Percentiles rank a stretch among this genome's conserved stretches.
phyloP scores from a whole-genome alignment of 2,113 vertebrate species.

The Brachirus orientalis region DNA sequence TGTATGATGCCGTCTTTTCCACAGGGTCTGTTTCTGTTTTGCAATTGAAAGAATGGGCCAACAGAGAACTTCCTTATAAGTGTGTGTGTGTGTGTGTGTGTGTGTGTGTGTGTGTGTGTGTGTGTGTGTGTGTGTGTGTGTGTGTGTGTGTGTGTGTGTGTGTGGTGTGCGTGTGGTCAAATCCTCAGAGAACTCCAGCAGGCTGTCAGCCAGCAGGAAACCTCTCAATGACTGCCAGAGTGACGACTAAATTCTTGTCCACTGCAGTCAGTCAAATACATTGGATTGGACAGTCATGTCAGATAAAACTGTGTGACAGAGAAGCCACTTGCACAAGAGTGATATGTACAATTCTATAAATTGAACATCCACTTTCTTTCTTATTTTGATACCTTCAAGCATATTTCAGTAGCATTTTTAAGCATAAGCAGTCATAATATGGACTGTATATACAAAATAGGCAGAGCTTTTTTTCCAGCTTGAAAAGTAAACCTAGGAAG shows the following conservation, averaged over 20 bases:
- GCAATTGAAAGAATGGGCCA: constrained; percentile 40
- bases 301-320: constrained; percentile 19
- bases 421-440: not conserved
- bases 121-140: constrained; percentile 28
- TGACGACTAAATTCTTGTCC: constrained; percentile 53
- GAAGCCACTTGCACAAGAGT: not conserved
- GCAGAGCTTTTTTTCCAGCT: no score
- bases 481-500: no score
- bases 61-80: constrained; percentile 54
- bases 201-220: constrained; percentile 55
- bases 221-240: constrained; percentile 42
- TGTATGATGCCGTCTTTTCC: constrained; percentile 65
- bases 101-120: constrained; percentile 20
- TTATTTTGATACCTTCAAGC: not conserved
- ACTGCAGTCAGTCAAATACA: constrained; percentile 12
- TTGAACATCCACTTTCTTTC: not conserved
- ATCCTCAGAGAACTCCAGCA: constrained; percentile 44
- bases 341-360: no score
- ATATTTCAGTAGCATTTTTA: constrained; percentile 4
- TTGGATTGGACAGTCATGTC: constrained; percentile 11
- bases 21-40: constrained; percentile 71
- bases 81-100: constrained; percentile 20
- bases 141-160: constrained; percentile 17
- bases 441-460: no score
- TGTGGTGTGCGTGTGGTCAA: constrained; percentile 32